Evolutionary conservation across 2,797 vertebrate genomes (phyloP).

Genomic region (Notolepis coatsorum): DNA sequence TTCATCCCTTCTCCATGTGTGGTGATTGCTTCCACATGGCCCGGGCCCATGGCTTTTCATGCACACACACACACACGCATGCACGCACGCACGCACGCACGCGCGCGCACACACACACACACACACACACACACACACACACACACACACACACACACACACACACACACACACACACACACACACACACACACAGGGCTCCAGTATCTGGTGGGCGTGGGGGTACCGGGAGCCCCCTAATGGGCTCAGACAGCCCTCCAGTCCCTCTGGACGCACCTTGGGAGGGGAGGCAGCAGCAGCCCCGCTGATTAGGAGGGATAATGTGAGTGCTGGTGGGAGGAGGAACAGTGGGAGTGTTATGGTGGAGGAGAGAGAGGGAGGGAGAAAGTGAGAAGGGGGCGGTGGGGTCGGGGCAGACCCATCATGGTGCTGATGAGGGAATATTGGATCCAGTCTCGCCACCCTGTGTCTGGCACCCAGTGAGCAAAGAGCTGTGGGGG

Average conservation of each 20-base stretch:
- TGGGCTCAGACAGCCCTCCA: slow-evolving; percentile 38
- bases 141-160: no score
- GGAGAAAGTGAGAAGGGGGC: no score
- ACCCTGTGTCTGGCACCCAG: slow-evolving; percentile 9
- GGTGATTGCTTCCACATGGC: slow-evolving; percentile 70
- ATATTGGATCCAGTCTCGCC: slow-evolving; percentile 45
- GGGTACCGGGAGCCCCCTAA: slow-evolving; percentile 40
- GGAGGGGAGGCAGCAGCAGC: slow-evolving; percentile 42
- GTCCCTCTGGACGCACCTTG: slow-evolving; percentile 34
- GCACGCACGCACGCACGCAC: no score
- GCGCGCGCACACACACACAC: no score
- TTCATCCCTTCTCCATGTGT: slow-evolving; percentile 56
- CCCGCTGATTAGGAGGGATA: slow-evolving; percentile 48
- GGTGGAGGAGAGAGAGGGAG: slow-evolving; percentile 13
- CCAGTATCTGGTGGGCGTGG: slow-evolving; percentile 31
- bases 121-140: no score
- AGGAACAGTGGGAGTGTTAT: slow-evolving; percentile 13
- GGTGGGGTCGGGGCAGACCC: slow-evolving; percentile 35
- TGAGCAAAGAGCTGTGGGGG: not conserved
- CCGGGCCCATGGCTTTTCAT: slow-evolving; percentile 21
- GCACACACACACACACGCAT: no score
- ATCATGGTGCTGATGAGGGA: slow-evolving; percentile 56
- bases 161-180: no score
- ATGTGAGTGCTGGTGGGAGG: slow-evolving; percentile 31
- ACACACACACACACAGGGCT: slow-evolving; percentile 40